Evolutionary conservation across 2,888 invertebrate genomes (phyloP).

Genomic region (Dorcus parallelipipedus): DNA sequence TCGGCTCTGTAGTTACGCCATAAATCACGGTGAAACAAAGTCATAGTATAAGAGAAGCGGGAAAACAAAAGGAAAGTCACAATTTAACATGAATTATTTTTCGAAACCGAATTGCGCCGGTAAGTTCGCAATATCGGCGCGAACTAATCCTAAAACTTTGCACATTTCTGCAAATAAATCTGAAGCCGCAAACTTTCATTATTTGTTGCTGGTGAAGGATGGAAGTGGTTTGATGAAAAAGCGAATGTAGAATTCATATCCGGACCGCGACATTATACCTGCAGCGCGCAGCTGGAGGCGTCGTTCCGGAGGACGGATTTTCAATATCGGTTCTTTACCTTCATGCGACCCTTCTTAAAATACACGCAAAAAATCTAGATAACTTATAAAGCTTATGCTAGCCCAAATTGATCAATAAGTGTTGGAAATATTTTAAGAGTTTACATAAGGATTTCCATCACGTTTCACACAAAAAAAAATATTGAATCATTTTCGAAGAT

Average conservation of each 20-base stretch:
- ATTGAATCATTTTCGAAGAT: too few relatives aligned
- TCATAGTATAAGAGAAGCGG: too few relatives aligned
- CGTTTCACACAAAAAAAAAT: too few relatives aligned
- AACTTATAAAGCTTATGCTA: too few relatives aligned
- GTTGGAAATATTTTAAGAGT: too few relatives aligned
- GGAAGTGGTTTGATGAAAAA: slow-evolving; percentile 40
- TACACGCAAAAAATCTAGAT: neutral
- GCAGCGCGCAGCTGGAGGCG: slow-evolving; percentile 39
- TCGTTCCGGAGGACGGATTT: slow-evolving; percentile 37
- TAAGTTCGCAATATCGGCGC: slow-evolving; percentile 21
- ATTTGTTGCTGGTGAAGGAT: slow-evolving; percentile 26
- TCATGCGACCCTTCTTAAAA: neutral
- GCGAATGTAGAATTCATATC: slow-evolving; percentile 41
- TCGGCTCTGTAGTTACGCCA: too few relatives aligned
- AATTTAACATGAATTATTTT: neutral
- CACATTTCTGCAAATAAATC: slow-evolving; percentile 29
- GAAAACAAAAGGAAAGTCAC: neutral
- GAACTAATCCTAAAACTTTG: slow-evolving; percentile 28
- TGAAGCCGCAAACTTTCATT: slow-evolving; percentile 34
- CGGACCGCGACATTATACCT: slow-evolving; percentile 41
- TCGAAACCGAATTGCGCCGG: slow-evolving; percentile 11
- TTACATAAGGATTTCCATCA: too few relatives aligned
- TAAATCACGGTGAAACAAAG: too few relatives aligned
- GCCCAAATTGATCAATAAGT: too few relatives aligned
- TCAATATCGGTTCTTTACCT: slow-evolving; percentile 30